Evolutionary conservation across 2,888 invertebrate genomes (phyloP).

Genomic region (Drosophila macrospina): DNA sequence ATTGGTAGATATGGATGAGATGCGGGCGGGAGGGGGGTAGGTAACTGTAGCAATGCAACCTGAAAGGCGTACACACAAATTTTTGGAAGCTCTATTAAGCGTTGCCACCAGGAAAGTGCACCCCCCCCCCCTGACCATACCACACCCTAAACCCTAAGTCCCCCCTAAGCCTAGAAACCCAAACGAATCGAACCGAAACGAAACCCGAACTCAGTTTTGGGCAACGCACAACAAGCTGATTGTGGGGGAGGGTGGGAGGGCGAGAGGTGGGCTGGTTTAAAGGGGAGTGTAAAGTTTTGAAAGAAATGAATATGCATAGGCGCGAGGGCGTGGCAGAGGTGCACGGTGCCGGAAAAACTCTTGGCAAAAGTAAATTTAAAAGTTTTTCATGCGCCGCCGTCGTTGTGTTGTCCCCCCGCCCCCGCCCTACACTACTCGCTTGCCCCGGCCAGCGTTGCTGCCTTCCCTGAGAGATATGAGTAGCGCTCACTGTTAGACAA

Average conservation of each 20-base stretch:
- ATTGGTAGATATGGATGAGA: slow-evolving; percentile 1
- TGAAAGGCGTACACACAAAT: slow-evolving; percentile 56
- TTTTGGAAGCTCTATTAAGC: slow-evolving; percentile 80
- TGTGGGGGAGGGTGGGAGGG: not conserved
- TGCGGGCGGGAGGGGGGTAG: slow-evolving; percentile 24
- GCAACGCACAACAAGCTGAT: slow-evolving; percentile 16
- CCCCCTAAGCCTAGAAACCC: not conserved
- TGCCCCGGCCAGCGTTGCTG: too few species aligned
- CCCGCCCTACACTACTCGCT: too few species aligned
- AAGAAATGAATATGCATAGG: slow-evolving; percentile 79
- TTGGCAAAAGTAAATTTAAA: slow-evolving; percentile 81
- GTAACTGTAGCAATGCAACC: slow-evolving; percentile 64
- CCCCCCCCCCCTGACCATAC: too few species aligned
- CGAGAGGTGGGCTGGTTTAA: not conserved
- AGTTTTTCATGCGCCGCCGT: slow-evolving; percentile 65
- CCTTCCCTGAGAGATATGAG: slow-evolving; percentile 66
- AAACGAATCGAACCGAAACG: slow-evolving; percentile 12
- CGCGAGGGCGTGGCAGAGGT: slow-evolving; percentile 15
- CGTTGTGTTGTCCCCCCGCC: slow-evolving; percentile 16
- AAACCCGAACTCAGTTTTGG: not conserved
- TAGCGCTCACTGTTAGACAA: slow-evolving; percentile 76
- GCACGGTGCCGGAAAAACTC: slow-evolving; percentile 69
- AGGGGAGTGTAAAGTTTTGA: slow-evolving; percentile 50
- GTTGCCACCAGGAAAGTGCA: slow-evolving; percentile 48
- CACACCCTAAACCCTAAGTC: not conserved